Evolutionary conservation across 2,113 vertebrate genomes (phyloP).

Genomic region (Dicerorhinus sumatrensis): DNA sequence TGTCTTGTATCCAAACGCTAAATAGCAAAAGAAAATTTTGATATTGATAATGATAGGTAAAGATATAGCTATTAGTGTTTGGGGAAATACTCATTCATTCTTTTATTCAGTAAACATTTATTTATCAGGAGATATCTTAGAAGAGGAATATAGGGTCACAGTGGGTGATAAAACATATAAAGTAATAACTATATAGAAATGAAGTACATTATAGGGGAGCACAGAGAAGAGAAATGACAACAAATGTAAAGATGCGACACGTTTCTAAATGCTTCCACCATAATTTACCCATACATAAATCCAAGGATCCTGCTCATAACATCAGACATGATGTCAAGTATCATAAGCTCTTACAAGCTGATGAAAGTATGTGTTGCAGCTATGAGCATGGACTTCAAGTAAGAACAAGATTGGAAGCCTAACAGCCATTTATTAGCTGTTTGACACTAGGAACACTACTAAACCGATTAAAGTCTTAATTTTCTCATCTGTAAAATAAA

Average conservation of each 20-base stretch:
- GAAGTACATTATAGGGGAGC: neutral
- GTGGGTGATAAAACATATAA: neutral
- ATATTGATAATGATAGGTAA: neutral
- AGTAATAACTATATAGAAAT: neutral
- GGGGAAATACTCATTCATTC: neutral
- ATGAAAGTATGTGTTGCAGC: neutral
- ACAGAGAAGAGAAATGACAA: slow-evolving; percentile 35
- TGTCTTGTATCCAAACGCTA: neutral
- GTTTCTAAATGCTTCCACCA: neutral
- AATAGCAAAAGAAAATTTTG: neutral
- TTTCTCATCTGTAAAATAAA: neutral
- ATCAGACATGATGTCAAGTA: neutral
- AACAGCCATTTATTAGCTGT: neutral
- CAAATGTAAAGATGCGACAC: neutral
- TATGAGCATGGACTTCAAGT: neutral
- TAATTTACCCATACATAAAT: neutral
- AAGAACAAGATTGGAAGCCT: neutral
- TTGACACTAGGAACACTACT: neutral
- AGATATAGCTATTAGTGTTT: neutral
- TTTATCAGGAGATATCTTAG: neutral
- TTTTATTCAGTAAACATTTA: neutral
- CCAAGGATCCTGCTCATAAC: neutral
- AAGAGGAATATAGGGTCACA: neutral
- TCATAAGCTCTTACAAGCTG: neutral
- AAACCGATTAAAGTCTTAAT: neutral